Base-by-base conservation (phyloP, 2,888 invertebrate genomes). In the Synanthedon myopaeformis region DNA sequence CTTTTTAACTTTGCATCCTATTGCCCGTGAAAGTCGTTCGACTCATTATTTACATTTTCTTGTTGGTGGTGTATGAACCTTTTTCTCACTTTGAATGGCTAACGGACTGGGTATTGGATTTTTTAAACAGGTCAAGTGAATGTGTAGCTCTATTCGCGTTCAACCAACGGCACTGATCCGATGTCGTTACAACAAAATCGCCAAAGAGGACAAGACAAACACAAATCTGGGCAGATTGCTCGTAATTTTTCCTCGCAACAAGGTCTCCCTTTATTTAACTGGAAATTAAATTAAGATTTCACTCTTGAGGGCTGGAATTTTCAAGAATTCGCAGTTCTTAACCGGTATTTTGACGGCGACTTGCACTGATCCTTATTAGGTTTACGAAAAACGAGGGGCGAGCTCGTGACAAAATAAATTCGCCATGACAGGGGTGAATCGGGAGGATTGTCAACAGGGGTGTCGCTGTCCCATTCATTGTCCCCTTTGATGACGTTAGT, bases 341-440 rank as follows among this genome's bases (percentile, higher is more conserved):
- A 65, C 67, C 64, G 62, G 66, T 65, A 65, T 72, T 71, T 68
- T 71, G 65, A 60, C 51, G 55, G 55, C 54, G 53, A 57, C 59
- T 69, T 67, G 64, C 67, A 67, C 66, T 75, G 78, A 79, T 79
- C 76, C 76, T 79, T 79, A 80, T 80, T 79, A 74, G 72, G 77
- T 80, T 78, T 74, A 66, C 65, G 61, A 59, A 61, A 62, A 63
- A 64, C 66, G 66, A 68, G 69, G 75, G 74, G 70, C 53, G 55
- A 56, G 49, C 48, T 12, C 49, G 53, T 53, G 59, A 59, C 59
- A 70, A 72, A 75, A 76, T 76, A 77, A 77, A 79, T 75, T 71
- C 68, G 66, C 60, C 61, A 62, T 69, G 70, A 72, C 75, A 67
- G 65, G 69, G 73, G 68, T 49, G 52, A 49, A 53, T 41, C 52